Base-by-base conservation (phyloP, 2,888 invertebrate species). In the Agrochola litura region DNA sequence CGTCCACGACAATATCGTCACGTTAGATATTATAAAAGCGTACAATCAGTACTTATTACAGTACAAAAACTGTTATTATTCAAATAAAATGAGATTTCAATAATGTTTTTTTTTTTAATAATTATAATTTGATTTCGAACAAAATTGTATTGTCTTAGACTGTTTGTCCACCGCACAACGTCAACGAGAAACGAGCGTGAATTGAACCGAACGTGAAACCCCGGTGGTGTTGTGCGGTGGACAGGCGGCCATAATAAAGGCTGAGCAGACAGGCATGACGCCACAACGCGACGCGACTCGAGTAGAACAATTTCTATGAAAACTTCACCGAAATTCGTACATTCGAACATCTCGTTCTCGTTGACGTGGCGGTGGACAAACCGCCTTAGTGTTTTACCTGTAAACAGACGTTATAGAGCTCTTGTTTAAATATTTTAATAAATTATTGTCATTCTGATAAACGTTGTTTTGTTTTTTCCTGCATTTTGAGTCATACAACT, bases 391-490 rank as follows among this genome's bases (percentile, higher is more conserved):
- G 46, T 81, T 82, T 75, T 83, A 83, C 73, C 76, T 81, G 73
- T 78, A 65, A 88, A 76, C 76, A 75, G 46, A 77, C 46, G 58
- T 69, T 73, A 71, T 82, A 86, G 82, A 77, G 70, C 30, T 82
- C 67, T 79, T 85, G 70, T 82, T 83, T 88, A 72, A 82, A 85
- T 86, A 79, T 88, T 88, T 87, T 82, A 88, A 88, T 88, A 83
- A 86, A 88, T 77, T 75, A 81, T 79, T 74, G 60, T 86, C 72
- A 75, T 77, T 82, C 65, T 73, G 30, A 49, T 6, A 52, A 46
- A 8, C 14, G 8, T 67, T 67, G 65, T 85, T 79, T 75, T 30
- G 12, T 65, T 69, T 61, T 61, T 76, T 0, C 61, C 25, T 22
- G 5, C 8, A 30, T 1, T 22, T 25, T 46, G 16, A 43, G 22